Evolutionary conservation across 2,113 vertebrate species (phyloP).

Genomic region (Corapipo altera): DNA sequence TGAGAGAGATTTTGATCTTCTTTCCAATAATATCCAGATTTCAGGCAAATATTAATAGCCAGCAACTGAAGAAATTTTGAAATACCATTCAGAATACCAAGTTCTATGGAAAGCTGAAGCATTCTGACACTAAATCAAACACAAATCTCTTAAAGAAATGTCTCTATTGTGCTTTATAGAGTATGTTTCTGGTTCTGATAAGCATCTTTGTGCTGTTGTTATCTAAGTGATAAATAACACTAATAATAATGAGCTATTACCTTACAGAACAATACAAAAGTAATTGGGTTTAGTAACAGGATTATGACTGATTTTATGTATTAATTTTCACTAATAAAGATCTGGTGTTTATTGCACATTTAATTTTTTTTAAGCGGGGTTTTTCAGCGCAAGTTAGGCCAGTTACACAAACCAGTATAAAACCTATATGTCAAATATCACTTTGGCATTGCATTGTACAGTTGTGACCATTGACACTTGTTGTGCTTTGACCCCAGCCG

Average conservation of each 20-base stretch:
- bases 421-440: background rate
- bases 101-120: background rate
- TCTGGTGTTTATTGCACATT: background rate
- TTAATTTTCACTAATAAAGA: background rate
- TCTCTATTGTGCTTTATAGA: background rate
- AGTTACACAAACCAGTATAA: background rate
- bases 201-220: background rate
- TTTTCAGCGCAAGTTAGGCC: background rate
- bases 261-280: background rate
- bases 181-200: background rate
- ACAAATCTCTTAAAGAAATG: background rate
- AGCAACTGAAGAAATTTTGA: background rate
- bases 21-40: background rate
- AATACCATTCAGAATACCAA: background rate
- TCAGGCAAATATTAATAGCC: background rate
- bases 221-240: background rate
- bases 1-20: background rate
- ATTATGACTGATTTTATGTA: background rate
- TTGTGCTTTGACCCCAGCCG: accelerated
- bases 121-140: background rate
- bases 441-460: background rate
- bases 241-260: background rate
- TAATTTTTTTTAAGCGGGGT: background rate
- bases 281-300: background rate
- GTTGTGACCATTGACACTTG: background rate